A percentile compares a stretch with the other conserved stretches of the same genome.
Conservation (phyloP, 1,140 invertebrate species). For the Ylistrum balloti region DNA sequence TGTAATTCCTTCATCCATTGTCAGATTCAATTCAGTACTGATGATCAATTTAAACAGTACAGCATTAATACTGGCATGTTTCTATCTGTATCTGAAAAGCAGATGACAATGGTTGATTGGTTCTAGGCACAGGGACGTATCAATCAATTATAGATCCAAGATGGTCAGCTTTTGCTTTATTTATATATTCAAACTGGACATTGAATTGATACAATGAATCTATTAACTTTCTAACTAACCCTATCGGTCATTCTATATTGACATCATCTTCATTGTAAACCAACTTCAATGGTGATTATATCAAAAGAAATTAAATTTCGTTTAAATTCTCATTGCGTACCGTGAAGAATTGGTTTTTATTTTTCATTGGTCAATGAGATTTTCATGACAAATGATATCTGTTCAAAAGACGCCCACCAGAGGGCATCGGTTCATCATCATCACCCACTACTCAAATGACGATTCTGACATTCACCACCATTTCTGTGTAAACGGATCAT, state of each 20-base stretch:
- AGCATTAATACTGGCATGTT: background rate
- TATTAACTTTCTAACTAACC: background rate
- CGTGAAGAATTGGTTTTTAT: background rate
- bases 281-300: background rate
- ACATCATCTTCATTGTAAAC: background rate
- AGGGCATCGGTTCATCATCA: constrained; percentile 12
- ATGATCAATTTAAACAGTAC: constrained; percentile 10
- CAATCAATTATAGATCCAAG: background rate
- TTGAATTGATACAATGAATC: background rate
- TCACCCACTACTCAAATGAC: background rate
- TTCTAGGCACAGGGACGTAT: background rate
- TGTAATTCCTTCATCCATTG: constrained; percentile 39
- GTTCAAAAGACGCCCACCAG: background rate
- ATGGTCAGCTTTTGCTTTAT: background rate
- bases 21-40: background rate
- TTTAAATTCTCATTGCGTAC: background rate
- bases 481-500: background rate
- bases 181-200: constrained; percentile 1
- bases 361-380: background rate
- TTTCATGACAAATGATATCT: background rate
- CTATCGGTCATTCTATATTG: background rate
- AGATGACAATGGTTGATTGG: constrained; percentile 4
- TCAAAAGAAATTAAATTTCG: constrained; percentile 34
- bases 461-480: constrained; percentile 22
- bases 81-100: background rate